A percentile compares a stretch with the other conserved stretches of the same genome.
These are phyloP conservation scores for Dolichopus griseipennis DNA, from an alignment of 2,888 invertebrate species.

Conservation along the genomic window DNA sequence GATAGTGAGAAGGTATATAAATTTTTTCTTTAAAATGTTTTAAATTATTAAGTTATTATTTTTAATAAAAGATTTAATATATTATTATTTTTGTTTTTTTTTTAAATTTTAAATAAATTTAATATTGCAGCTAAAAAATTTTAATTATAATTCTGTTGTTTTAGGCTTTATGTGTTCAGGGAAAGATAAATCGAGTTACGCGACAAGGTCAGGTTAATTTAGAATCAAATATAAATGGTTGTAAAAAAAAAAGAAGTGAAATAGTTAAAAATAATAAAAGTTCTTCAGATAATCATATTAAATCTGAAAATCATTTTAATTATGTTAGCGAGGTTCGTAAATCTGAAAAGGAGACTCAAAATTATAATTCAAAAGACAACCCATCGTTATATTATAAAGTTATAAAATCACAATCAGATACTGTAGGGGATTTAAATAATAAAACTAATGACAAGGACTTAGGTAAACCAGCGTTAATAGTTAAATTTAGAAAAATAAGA, in stretches of 20 bases:
- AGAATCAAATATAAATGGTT: not conserved
- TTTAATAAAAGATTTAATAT: too few species aligned
- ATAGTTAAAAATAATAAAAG: not conserved
- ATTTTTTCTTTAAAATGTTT: not conserved
- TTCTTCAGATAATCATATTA: not conserved
- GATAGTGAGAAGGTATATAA: not conserved
- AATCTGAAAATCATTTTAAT: not conserved
- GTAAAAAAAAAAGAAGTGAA: not conserved
- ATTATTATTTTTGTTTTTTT: too few species aligned
- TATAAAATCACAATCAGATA: not conserved
- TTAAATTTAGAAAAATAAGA: constrained; percentile 65
- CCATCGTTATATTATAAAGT: not conserved
- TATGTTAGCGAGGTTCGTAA: not conserved
- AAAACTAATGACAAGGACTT: constrained; percentile 11
- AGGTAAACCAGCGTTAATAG: constrained; percentile 49
- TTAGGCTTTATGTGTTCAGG: not conserved
- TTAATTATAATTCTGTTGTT: not conserved
- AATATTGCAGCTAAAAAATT: too few species aligned
- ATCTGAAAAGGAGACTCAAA: not conserved
- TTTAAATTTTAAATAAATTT: too few species aligned
- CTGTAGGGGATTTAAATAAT: not conserved
- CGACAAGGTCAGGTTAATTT: not conserved
- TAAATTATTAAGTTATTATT: too few species aligned
- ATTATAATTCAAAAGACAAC: not conserved
- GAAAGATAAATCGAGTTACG: not conserved